phyloP scores from a whole-genome alignment of 1,140 invertebrate species.

The Zaprionus capensis region DNA sequence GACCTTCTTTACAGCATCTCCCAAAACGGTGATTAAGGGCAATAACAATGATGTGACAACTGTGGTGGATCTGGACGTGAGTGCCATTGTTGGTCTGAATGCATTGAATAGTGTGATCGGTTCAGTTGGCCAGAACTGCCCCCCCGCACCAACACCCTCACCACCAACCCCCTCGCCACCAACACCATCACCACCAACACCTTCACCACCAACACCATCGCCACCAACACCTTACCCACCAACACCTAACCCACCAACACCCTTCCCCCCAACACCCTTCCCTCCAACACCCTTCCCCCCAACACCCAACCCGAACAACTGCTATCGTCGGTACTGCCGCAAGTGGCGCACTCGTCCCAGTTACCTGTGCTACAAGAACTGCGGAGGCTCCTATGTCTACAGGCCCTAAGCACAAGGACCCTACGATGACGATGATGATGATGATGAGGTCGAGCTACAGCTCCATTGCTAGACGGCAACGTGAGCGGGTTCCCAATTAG shows the following conservation, averaged over 20 bases:
- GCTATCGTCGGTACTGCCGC: conserved; percentile 70
- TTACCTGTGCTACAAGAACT: conserved; percentile 69
- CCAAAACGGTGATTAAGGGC: conserved; percentile 19
- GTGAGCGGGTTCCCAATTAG: background rate
- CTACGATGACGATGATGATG: background rate
- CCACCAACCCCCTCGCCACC: conserved; percentile 31
- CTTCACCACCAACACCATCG: conserved; percentile 12
- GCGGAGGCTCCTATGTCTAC: conserved; percentile 56
- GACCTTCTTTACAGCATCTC: conserved; percentile 7
- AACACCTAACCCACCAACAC: conserved; percentile 26
- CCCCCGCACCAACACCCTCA: background rate
- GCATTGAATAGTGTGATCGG: conserved; percentile 27
- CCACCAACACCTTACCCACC: conserved; percentile 9
- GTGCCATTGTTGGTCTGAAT: background rate
- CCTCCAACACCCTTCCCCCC: conserved; percentile 50
- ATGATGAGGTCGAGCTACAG: background rate
- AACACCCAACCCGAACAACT: conserved; percentile 59
- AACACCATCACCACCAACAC: conserved; percentile 19
- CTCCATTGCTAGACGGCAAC: background rate
- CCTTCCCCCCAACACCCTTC: conserved; percentile 14
- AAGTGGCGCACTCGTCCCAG: conserved; percentile 67
- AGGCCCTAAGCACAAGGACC: conserved; percentile 43
- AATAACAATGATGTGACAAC: conserved; percentile 16
- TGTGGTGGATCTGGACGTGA: conserved; percentile 18
- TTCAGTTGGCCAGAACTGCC: conserved; percentile 30